phyloP scores from a whole-genome alignment of 2,113 vertebrate species.

The Sinocyclocheilus anophthalmus region DNA sequence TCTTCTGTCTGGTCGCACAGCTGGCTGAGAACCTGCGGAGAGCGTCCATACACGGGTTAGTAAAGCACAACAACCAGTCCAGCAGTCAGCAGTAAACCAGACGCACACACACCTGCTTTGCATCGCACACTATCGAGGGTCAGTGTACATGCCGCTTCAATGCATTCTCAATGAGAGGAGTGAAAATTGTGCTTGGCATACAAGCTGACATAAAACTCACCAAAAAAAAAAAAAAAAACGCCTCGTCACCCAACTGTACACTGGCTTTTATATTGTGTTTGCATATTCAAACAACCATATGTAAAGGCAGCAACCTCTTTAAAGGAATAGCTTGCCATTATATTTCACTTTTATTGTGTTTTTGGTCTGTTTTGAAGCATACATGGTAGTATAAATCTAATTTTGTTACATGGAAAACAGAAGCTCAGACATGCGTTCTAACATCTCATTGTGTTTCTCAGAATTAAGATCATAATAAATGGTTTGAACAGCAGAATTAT shows the following conservation, averaged over 20 bases:
- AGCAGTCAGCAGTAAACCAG: no score
- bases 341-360: background rate
- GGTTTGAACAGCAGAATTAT: background rate
- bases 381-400: background rate
- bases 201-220: background rate
- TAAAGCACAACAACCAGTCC: no score
- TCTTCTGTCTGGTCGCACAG: no score
- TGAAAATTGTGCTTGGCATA: background rate
- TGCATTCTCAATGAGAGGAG: background rate
- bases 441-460: background rate
- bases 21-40: no score
- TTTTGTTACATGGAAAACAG: background rate
- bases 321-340: background rate
- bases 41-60: no score
- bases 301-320: background rate
- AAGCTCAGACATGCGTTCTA: no score
- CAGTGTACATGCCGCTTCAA: background rate
- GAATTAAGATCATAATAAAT: no score
- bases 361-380: background rate
- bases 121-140: background rate
- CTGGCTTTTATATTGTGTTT: background rate
- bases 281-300: slow-evolving; percentile 19
- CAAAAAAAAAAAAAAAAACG: background rate
- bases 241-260: background rate
- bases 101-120: no score